Conservation (phyloP, 2,797 vertebrate species). For the Heliangelus exortis region DNA sequence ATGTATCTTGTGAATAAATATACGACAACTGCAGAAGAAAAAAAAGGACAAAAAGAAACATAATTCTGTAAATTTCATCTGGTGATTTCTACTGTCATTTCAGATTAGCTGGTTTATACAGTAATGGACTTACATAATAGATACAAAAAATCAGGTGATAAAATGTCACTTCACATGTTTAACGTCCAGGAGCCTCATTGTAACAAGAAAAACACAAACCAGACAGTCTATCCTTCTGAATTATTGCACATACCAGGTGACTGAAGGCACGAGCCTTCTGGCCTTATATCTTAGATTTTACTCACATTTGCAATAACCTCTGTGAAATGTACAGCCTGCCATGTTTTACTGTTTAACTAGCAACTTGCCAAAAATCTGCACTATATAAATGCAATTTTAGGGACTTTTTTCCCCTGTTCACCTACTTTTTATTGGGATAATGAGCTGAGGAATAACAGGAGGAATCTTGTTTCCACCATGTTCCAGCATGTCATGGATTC, state of each 20-base stretch:
- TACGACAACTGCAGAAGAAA: neutral
- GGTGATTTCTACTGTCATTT: neutral
- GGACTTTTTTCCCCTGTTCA: constrained; percentile 8
- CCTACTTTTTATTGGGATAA: constrained; percentile 94
- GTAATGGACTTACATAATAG: neutral
- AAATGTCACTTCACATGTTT: neutral
- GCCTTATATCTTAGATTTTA: neutral
- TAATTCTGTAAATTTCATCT: neutral
- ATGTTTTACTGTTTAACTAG: constrained; percentile 43
- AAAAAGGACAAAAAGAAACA: neutral
- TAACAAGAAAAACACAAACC: neutral
- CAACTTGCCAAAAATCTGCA: neutral
- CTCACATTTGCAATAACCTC: neutral
- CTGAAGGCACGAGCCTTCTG: neutral
- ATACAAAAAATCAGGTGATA: neutral
- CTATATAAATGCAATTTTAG: neutral
- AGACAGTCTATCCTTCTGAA: neutral
- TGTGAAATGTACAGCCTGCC: neutral
- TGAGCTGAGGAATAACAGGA: constrained; percentile 92
- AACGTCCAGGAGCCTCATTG: neutral
- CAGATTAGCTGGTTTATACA: neutral
- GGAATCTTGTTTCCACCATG: constrained; percentile 90
- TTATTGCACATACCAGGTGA: neutral
- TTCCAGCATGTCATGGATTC: constrained; percentile 92
- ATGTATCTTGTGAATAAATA: neutral